Evolutionary conservation across 2,113 vertebrate species (phyloP).

Genomic region (Cynocephalus volans): DNA sequence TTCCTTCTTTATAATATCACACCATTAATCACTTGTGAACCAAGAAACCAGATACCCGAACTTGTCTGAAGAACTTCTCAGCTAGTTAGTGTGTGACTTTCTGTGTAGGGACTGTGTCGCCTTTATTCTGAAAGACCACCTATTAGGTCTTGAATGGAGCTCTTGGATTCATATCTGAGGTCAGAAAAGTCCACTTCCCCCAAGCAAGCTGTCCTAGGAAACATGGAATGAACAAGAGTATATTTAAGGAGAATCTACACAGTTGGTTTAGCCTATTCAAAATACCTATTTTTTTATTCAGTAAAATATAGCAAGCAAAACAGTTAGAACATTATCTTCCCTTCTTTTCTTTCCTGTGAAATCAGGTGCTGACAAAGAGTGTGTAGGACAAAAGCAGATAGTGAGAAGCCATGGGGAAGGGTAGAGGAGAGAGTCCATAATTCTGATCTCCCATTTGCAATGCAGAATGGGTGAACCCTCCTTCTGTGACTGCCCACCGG

Average conservation of each 20-base stretch:
- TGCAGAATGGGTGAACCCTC: neutral
- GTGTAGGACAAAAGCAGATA: neutral
- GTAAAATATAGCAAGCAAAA: constrained; percentile 8
- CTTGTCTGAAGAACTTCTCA: neutral
- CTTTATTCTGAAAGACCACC: neutral
- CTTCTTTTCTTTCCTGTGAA: neutral
- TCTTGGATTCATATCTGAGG: neutral
- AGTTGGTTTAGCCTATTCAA: constrained; percentile 1
- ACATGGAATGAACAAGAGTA: neutral
- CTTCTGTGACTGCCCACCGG: neutral
- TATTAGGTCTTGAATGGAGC: neutral
- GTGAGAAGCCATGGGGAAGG: neutral
- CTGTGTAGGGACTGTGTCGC: neutral
- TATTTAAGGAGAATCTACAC: neutral
- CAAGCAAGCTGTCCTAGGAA: neutral
- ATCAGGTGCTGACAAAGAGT: neutral
- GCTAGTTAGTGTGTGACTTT: neutral
- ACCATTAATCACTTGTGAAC: neutral
- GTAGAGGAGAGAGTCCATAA: neutral
- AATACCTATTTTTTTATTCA: neutral
- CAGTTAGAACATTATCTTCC: neutral
- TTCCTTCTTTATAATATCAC: neutral
- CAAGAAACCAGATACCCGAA: neutral
- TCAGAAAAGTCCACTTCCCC: neutral
- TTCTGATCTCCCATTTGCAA: neutral